These are phyloP conservation scores for Dendrolimus pini DNA, from an alignment of 2,888 invertebrate genomes.

Conservation along the genomic window DNA sequence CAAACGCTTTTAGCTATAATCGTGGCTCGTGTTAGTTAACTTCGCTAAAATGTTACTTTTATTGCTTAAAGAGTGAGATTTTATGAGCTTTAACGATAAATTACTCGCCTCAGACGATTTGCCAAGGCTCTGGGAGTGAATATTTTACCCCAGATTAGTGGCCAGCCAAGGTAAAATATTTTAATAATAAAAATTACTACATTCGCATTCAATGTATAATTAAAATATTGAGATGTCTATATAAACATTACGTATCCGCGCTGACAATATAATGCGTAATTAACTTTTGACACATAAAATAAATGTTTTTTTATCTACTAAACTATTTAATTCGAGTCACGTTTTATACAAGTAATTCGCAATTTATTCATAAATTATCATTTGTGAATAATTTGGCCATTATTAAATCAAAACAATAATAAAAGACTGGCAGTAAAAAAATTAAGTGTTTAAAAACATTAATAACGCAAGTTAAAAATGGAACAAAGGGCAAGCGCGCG, in stretches of 20 bases:
- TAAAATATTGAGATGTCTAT: too few species aligned
- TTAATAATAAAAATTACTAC: not conserved
- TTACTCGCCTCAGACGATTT: slow-evolving; percentile 52
- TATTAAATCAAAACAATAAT: too few species aligned
- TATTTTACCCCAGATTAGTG: slow-evolving; percentile 55
- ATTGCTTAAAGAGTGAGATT: slow-evolving; percentile 69
- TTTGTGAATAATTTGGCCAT: too few species aligned
- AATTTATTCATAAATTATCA: too few species aligned
- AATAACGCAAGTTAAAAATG: not conserved
- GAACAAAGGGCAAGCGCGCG: not conserved
- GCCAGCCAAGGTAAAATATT: slow-evolving; percentile 44
- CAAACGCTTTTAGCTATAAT: slow-evolving; percentile 41
- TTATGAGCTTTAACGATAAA: slow-evolving; percentile 73
- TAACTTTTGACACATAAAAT: too few species aligned
- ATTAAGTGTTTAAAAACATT: not conserved
- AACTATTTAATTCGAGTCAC: too few species aligned
- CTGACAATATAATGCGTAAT: too few species aligned
- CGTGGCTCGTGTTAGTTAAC: slow-evolving; percentile 44
- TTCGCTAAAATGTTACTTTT: slow-evolving; percentile 70
- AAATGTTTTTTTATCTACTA: too few species aligned
- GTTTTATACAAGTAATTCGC: too few species aligned
- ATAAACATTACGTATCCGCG: too few species aligned
- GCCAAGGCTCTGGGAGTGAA: slow-evolving; percentile 52
- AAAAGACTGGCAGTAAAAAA: not conserved
- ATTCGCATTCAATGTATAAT: too few species aligned